These are phyloP conservation scores for Hololepta plana DNA, from an alignment of 2,888 invertebrate genomes.

Conservation along the genomic window DNA sequence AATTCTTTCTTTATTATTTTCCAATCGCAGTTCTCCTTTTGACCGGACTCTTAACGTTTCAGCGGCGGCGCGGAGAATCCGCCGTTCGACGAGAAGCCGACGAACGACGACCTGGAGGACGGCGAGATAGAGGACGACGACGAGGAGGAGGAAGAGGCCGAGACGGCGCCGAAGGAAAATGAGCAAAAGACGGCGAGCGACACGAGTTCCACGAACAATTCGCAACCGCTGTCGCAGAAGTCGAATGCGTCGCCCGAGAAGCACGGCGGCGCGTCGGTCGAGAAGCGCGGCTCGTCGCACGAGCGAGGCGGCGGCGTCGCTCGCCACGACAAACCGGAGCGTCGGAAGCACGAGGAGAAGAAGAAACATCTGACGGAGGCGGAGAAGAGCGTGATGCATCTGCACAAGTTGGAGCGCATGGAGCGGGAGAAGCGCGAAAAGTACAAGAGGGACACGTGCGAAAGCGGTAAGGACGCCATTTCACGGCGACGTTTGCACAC, in stretches of 20 bases:
- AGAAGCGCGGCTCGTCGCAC: slow-evolving; percentile 4
- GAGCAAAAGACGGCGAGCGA: too few relatives aligned
- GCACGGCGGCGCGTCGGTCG: slow-evolving; percentile 1
- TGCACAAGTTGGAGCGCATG: slow-evolving; percentile 23
- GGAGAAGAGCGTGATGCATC: slow-evolving; percentile 25
- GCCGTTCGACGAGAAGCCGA: slow-evolving; percentile 10
- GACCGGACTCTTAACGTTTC: too few relatives aligned
- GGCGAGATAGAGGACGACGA: slow-evolving; percentile 67
- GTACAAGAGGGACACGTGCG: slow-evolving; percentile 19
- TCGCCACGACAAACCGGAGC: slow-evolving; percentile 1
- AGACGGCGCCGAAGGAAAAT: slow-evolving; percentile 12
- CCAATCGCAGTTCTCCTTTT: too few relatives aligned
- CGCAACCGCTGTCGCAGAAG: slow-evolving; percentile 31
- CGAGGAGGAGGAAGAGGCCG: slow-evolving; percentile 27
- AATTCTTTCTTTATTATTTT: too few relatives aligned
- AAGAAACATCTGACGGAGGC: slow-evolving; percentile 26
- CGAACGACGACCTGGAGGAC: slow-evolving; percentile 58
- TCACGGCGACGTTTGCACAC: slow-evolving; percentile 4
- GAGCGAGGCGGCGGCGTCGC: too few relatives aligned
- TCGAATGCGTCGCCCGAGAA: slow-evolving; percentile 4
- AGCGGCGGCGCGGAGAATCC: too few relatives aligned
- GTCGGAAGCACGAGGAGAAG: slow-evolving; percentile 15
- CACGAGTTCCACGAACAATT: slow-evolving; percentile 15
- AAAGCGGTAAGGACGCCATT: too few relatives aligned
- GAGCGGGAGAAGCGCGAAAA: slow-evolving; percentile 25